Evolutionary conservation across 2,797 vertebrate genomes (phyloP), one percentile per base, ranked within the genome.

Genomic region (Falco peregrinus): DNA sequence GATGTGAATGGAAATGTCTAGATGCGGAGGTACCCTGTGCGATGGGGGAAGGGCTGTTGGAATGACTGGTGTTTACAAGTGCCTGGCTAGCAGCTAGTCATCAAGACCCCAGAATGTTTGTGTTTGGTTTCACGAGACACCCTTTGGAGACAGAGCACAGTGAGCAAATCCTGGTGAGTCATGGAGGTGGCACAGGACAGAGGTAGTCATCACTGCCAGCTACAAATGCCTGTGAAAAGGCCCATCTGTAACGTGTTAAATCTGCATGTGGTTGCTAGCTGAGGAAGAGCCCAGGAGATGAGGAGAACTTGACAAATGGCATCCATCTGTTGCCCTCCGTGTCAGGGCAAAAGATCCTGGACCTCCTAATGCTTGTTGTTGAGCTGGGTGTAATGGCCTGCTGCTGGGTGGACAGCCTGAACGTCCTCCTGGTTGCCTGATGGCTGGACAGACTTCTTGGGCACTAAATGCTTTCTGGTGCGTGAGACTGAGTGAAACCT

Each of bases 241-340:
- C 26, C 39, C 51, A 0, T 37, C 37, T 70, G 69, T 67, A 54
- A 69, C 16, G 4, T 41, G 13, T 43, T 18, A 53, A 61, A 71
- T 84, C 71, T 71, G 24, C 13, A 0, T 9, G 12, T 43, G 31
- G 12, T 39, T 71, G 39, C 48, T 28, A 39, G 0, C 21, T 35
- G 63, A 41, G 63, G 56, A 70, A 12, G 59, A 79, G 63, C 19
- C n/a, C 21, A 18, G n/a, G 35, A 77, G 41, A 6, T 19, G 29
- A 84, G 56, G n/a, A 89, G 78, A n/a, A 15, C 78, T 63, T 39
- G 33, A 10, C 21, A 63, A 35, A n/a, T 41, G 47, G 10, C 9
- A 13, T 80, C 18, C 8, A 13, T 80, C 18, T 29, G 3, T 87
- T 0, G 1, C 51, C 17, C 6, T 43, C 45, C 7, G 0, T 31